A percentile compares a stretch with the other conserved stretches of the same genome.
Conservation (phyloP, 2,797 vertebrate species). For the Setipinna tenuifilis region DNA sequence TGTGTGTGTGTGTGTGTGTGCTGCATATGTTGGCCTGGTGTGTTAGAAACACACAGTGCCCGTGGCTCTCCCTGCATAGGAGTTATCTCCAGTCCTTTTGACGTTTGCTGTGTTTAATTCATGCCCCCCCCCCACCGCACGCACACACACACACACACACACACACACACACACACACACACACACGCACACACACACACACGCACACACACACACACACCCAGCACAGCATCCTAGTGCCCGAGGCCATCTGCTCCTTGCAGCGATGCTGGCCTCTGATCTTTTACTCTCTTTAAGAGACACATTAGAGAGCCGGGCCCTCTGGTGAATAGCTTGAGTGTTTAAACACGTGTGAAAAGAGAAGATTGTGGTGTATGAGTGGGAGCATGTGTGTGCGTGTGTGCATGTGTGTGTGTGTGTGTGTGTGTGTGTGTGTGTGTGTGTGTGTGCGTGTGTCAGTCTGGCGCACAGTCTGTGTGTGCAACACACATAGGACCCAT, state of each 20-base stretch:
- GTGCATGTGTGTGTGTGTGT: not conserved
- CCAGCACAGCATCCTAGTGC: slow-evolving; percentile 10
- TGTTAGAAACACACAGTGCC: not conserved
- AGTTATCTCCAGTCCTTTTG: not conserved
- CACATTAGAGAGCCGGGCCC: not conserved
- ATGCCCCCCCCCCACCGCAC: not conserved
- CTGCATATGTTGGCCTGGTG: not conserved
- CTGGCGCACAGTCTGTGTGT: too few relatives aligned
- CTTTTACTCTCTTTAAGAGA: not conserved
- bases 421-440: not conserved
- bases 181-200: too few relatives aligned
- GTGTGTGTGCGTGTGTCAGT: not conserved
- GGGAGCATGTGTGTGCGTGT: not conserved
- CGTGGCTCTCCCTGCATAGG: not conserved
- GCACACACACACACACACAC: not conserved
- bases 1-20: too few relatives aligned
- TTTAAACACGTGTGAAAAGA: not conserved
- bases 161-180: not conserved
- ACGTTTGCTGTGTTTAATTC: not conserved
- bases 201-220: too few relatives aligned
- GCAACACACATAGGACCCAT: too few relatives aligned
- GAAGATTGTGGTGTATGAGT: not conserved
- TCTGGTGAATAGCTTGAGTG: not conserved
- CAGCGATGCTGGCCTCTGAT: not conserved
- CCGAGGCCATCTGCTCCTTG: not conserved